These are phyloP conservation scores for Dendrolimus pini DNA, from an alignment of 2,888 invertebrate genomes.

Conservation along the genomic window DNA sequence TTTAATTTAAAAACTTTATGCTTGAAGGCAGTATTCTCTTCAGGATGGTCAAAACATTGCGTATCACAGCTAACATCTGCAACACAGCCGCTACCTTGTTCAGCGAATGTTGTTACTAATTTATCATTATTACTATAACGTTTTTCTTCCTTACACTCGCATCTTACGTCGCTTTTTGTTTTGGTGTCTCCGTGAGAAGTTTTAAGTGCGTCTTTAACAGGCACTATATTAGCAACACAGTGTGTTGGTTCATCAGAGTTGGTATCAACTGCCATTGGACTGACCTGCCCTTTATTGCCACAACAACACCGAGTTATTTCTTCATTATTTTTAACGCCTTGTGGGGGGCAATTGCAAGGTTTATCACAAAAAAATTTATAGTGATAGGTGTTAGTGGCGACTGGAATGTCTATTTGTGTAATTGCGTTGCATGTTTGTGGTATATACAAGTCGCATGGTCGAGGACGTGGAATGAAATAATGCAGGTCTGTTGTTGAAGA, in stretches of 20 bases:
- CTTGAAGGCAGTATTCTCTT: neutral
- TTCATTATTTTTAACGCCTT: slow-evolving; percentile 1
- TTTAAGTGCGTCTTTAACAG: neutral
- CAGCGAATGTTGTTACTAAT: slow-evolving; percentile 29
- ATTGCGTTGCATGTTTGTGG: slow-evolving; percentile 20
- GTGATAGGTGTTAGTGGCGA: slow-evolving; percentile 14
- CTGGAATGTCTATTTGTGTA: slow-evolving; percentile 32
- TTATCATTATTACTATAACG: slow-evolving; percentile 24
- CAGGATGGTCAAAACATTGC: slow-evolving; percentile 15
- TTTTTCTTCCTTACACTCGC: slow-evolving; percentile 15
- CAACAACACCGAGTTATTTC: too few relatives aligned
- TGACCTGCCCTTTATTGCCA: neutral
- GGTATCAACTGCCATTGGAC: neutral
- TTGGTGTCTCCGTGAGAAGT: slow-evolving; percentile 3
- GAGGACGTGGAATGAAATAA: slow-evolving; percentile 45
- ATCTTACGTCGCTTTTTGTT: slow-evolving; percentile 11
- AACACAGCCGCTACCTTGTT: slow-evolving; percentile 22
- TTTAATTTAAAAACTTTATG: neutral
- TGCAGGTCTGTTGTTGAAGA: slow-evolving; percentile 63
- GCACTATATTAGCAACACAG: neutral
- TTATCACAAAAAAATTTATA: slow-evolving; percentile 21
- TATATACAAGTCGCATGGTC: slow-evolving; percentile 18
- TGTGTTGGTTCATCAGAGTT: neutral
- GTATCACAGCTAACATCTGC: slow-evolving; percentile 20
- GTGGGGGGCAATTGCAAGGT: slow-evolving; percentile 25